Base-by-base conservation (phyloP, 2,888 invertebrate genomes). In the Lottia scabra region DNA sequence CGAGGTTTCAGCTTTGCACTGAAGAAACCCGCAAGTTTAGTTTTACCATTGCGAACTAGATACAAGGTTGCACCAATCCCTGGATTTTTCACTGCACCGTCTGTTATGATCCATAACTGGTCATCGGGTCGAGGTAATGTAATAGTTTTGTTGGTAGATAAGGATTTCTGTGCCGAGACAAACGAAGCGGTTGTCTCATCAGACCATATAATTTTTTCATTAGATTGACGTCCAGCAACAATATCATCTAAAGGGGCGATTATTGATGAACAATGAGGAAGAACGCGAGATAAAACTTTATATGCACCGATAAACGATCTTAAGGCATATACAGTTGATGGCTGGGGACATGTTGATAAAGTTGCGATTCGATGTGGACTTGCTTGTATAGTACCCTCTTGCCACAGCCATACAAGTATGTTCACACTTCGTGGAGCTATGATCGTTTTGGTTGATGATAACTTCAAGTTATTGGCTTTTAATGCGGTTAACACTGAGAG, bases 401-500 rank as follows among this genome's bases (percentile, higher is more conserved):
- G 12, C 56, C 56, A 56, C 23, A 56, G 10, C 56, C 56, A 56
- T 13, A 19, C 56, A 2, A 56, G 15, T 19, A 56, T 56, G 19
- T n/a, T 56, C 0, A 13, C 15, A 12, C 10, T 19, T 19, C 15
- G 10, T 23, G 56, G 56, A 56, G 19, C n/a, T 19, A 56, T 56
- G 12, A 56, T 1, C 6, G 56, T n/a, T 23, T 56, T 19, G 6
- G 19, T 19, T n/a, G 56, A 19, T 23, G 56, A 56, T 56, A 56
- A 56, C 56, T 56, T 56, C 1, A 56, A 63, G 38, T 64, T 62
- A 68, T 63, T 6, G 27, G 38, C 44, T 44, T 77, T 10, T 1
- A 81, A 56, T 26, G 73, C 72, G 45, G 69, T 27, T 38, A 82
- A 63, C 3, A 81, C 75, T 16, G 38, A 44, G 68, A 45, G 46